These are phyloP conservation scores for Callopanchax toddi DNA, from an alignment of 2,113 vertebrate species.

Conservation along the genomic window DNA sequence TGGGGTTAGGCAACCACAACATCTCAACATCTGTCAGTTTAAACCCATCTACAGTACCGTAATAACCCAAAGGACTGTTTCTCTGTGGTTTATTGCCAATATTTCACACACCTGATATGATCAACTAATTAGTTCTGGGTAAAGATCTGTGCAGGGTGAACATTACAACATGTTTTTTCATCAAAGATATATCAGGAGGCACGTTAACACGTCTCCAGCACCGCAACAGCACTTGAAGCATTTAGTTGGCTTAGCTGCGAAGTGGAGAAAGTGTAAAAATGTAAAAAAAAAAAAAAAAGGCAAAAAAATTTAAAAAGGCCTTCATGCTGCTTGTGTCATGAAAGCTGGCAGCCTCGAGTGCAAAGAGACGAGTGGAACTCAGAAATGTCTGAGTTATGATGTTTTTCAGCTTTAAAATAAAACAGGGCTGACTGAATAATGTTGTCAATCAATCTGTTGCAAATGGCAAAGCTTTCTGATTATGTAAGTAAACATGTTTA, in stretches of 20 bases:
- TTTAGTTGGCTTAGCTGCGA: constrained; percentile 50
- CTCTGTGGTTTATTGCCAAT: constrained; percentile 23
- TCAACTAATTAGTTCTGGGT: not conserved
- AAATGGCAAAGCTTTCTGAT: not conserved
- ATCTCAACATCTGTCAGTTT: no score
- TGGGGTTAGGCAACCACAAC: no score
- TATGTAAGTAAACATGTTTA: constrained; percentile 3
- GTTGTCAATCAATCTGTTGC: not conserved
- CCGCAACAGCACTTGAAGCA: constrained; percentile 35
- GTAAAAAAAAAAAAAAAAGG: constrained; percentile 37
- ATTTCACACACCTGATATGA: not conserved
- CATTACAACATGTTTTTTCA: not conserved
- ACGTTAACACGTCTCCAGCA: constrained; percentile 39
- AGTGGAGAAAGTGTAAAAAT: constrained; percentile 1
- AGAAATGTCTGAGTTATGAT: constrained; percentile 8
- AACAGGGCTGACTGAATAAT: not conserved
- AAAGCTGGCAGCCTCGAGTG: not conserved
- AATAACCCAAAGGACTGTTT: no score
- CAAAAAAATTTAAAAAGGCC: constrained; percentile 21
- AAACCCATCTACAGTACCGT: no score
- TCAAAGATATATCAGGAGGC: constrained; percentile 11
- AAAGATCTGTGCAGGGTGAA: constrained; percentile 27
- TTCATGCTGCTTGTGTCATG: not conserved
- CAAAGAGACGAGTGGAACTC: not conserved
- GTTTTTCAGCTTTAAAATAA: not conserved